These are phyloP conservation scores for Euphonia xanthogaster DNA, from an alignment of 2,797 vertebrate genomes.

Conservation along the genomic window DNA sequence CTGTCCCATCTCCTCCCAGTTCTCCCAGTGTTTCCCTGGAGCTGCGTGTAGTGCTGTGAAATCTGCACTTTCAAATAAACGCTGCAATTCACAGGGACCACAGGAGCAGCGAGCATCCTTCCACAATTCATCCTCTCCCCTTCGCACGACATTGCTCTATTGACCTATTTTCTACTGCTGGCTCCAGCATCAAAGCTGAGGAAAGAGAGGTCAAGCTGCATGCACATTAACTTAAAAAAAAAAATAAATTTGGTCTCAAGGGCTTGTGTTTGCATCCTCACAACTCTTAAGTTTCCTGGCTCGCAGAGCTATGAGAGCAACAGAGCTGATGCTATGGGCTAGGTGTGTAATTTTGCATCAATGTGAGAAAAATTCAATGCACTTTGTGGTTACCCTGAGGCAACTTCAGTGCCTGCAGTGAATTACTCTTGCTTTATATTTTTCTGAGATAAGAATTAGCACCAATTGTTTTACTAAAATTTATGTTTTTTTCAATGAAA, in stretches of 20 bases:
- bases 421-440: not conserved
- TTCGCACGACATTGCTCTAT: not conserved
- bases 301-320: not conserved
- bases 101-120: not conserved
- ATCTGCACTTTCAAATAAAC: not conserved
- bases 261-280: not conserved
- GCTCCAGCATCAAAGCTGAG: not conserved
- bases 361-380: not conserved
- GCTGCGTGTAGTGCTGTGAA: not conserved
- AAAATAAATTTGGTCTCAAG: not conserved
- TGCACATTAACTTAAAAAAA: not conserved
- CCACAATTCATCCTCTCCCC: constrained; percentile 11
- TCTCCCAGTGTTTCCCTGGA: not conserved
- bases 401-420: not conserved
- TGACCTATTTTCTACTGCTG: constrained; percentile 30
- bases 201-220: not conserved
- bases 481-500: not conserved
- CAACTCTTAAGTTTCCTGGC: not conserved
- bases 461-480: not conserved
- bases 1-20: not conserved
- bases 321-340: not conserved
- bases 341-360: not conserved
- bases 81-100: not conserved
- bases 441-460: not conserved
- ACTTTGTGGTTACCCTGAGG: not conserved